A percentile compares a stretch with the other conserved stretches of the same genome.
These are phyloP conservation scores for Platynereis dumerilii DNA, from an alignment of 2,888 invertebrate species.

Conservation along the genomic window DNA sequence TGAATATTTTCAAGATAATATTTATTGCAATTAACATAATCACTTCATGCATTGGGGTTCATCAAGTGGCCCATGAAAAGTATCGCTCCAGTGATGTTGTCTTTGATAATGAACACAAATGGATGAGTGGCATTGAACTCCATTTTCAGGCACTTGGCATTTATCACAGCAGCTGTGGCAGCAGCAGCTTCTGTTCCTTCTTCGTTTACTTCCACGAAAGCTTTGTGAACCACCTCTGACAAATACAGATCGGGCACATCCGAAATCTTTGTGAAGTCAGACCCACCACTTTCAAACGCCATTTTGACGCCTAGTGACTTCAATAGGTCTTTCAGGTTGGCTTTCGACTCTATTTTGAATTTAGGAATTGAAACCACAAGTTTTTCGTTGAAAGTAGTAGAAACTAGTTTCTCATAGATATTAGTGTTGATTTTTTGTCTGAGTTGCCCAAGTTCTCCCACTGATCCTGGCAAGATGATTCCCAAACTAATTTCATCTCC, in stretches of 20 bases:
- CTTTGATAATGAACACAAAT: conserved; percentile 37
- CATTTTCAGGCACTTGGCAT: conserved; percentile 17
- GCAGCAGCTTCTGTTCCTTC: conserved; percentile 60
- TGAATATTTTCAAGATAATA: no score
- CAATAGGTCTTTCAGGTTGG: conserved; percentile 41
- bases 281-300: conserved; percentile 40
- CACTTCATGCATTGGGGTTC: conserved; percentile 14
- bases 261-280: conserved; percentile 53
- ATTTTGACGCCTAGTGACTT: conserved; percentile 46
- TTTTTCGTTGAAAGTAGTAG: conserved; percentile 5
- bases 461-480: conserved; percentile 48
- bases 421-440: no score
- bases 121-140: conserved; percentile 36
- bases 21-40: no score
- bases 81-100: conserved; percentile 28
- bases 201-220: conserved; percentile 58
- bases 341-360: conserved; percentile 45
- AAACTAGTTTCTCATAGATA: no score
- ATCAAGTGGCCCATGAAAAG: conserved; percentile 36
- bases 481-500: conserved; percentile 49
- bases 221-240: conserved; percentile 53
- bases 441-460: no score
- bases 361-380: conserved; percentile 44
- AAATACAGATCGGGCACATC: conserved; percentile 41
- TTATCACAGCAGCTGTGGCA: conserved; percentile 39